These are phyloP conservation scores for Gymnoscelis rufifasciata DNA, from an alignment of 2,888 invertebrate species.

Conservation along the genomic window DNA sequence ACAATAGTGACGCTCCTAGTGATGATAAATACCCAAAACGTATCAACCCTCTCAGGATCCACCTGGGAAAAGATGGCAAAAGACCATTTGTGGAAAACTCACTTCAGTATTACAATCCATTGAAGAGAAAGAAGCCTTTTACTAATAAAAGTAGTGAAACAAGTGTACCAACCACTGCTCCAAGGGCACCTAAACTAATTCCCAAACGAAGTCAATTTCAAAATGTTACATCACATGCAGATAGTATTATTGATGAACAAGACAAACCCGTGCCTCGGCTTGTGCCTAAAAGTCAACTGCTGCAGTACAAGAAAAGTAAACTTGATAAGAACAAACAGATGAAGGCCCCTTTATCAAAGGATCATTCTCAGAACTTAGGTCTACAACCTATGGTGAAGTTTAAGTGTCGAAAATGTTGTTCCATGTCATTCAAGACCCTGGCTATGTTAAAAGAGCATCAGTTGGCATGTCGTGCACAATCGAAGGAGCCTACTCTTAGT, in stretches of 20 bases:
- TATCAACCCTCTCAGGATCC: conserved; percentile 69
- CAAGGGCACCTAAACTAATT: conserved; percentile 63
- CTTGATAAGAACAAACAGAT: conserved; percentile 62
- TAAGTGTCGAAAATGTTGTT: conserved; percentile 86
- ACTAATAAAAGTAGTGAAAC: conserved; percentile 54
- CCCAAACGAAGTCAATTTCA: conserved; percentile 63
- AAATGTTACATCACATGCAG: conserved; percentile 54
- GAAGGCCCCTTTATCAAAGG: conserved; percentile 43
- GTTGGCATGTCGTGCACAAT: conserved; percentile 78
- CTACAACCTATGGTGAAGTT: conserved; percentile 85
- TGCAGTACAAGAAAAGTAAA: conserved; percentile 69
- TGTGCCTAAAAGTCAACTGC: conserved; percentile 69
- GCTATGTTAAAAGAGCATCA: conserved; percentile 84
- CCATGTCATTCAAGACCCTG: conserved; percentile 82
- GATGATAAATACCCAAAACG: conserved; percentile 64
- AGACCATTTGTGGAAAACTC: conserved; percentile 73
- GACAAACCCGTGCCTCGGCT: conserved; percentile 71
- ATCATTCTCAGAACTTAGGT: conserved; percentile 86
- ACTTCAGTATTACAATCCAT: conserved; percentile 51
- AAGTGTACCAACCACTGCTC: conserved; percentile 42
- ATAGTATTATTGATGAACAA: conserved; percentile 53
- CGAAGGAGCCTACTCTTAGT: conserved; percentile 61
- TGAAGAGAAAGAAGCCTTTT: conserved; percentile 59
- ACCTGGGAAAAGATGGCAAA: conserved; percentile 52
- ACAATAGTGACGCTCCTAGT: conserved; percentile 42